phyloP scores from a whole-genome alignment of 2,797 vertebrate genomes.

The Tympanoctomys barrerae region DNA sequence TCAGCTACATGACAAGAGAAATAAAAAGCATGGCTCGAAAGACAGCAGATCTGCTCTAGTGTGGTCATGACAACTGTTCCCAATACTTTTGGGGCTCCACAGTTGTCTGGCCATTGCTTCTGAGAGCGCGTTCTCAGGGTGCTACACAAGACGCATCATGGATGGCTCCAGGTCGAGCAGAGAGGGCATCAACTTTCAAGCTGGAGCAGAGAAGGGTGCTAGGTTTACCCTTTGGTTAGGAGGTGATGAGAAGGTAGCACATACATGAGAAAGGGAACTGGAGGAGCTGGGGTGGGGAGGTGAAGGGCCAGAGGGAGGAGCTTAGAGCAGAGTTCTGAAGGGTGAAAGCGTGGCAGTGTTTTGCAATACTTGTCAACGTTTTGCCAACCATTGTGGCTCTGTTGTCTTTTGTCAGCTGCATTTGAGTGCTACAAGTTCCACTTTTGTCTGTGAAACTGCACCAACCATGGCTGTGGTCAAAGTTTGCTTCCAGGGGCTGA shows the following conservation, averaged over 20 bases:
- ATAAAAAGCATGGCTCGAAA: constrained; percentile 64
- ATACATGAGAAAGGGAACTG: neutral
- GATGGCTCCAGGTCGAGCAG: neutral
- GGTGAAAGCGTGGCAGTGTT: neutral
- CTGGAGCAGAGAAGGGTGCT: neutral
- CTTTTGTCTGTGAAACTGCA: neutral
- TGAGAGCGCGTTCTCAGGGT: neutral
- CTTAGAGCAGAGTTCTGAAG: neutral
- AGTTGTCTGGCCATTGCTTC: neutral
- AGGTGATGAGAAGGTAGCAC: neutral
- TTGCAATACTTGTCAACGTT: neutral
- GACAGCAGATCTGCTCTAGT: neutral
- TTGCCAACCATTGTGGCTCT: neutral
- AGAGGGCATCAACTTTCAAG: neutral
- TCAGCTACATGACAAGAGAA: constrained; percentile 56
- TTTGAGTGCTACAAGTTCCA: neutral
- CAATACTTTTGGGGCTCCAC: neutral
- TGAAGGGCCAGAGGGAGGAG: too few species aligned
- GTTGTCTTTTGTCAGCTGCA: neutral
- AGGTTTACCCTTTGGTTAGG: neutral
- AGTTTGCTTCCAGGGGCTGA: neutral
- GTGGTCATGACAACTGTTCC: constrained; percentile 18
- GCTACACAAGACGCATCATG: neutral
- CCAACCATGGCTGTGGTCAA: neutral
- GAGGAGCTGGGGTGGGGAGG: neutral